These are phyloP conservation scores for Phyto melanocephala DNA, from an alignment of 2,888 invertebrate genomes.

Conservation along the genomic window DNA sequence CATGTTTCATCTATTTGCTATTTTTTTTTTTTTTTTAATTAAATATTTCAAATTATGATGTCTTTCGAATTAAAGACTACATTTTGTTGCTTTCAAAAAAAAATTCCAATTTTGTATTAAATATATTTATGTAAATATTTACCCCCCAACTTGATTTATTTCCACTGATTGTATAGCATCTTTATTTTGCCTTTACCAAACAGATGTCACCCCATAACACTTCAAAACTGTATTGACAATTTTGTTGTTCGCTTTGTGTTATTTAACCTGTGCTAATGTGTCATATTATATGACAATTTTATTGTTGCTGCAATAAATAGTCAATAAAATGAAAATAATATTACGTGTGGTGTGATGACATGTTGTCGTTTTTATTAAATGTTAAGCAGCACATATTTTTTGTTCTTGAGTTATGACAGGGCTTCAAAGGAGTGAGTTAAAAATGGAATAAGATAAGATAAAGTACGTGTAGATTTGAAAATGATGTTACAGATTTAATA, in stretches of 20 bases:
- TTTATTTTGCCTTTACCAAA: not conserved
- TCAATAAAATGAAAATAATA: not conserved
- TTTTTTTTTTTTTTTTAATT: no score
- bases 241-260: not conserved
- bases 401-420: not conserved
- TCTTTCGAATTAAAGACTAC: no score
- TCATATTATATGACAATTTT: not conserved
- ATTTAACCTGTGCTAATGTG: not conserved
- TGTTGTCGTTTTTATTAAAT: not conserved
- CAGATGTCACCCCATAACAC: not conserved
- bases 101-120: no score
- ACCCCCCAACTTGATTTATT: not conserved
- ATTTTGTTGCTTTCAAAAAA: no score
- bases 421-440: not conserved
- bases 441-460: not conserved
- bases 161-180: not conserved
- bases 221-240: not conserved
- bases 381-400: not conserved
- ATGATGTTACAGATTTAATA: no score
- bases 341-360: slow-evolving; percentile 6
- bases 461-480: no score
- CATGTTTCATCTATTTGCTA: no score
- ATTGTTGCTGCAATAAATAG: slow-evolving; percentile 1
- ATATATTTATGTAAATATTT: no score
- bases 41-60: no score